phyloP scores from a whole-genome alignment of 2,888 invertebrate species.

The Nipponacmea schrenckii region DNA sequence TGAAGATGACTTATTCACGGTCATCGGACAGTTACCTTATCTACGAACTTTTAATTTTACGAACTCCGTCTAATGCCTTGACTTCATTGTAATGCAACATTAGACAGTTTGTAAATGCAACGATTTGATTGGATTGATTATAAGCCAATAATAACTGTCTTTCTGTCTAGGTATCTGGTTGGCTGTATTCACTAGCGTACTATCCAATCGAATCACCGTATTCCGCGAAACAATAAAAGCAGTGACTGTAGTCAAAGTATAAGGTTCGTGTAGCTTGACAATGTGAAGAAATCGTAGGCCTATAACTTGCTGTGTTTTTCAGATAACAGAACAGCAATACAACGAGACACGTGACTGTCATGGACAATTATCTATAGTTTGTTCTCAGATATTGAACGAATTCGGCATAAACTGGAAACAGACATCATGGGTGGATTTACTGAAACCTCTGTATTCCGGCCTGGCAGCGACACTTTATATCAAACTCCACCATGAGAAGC shows the following conservation, averaged over 20 bases:
- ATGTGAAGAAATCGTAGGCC: no score
- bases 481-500: background rate
- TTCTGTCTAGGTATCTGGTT: no score
- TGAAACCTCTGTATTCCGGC: conserved; percentile 32
- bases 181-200: no score
- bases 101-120: no score
- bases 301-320: background rate
- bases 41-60: no score
- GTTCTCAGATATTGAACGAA: conserved; percentile 12
- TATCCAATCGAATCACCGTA: background rate
- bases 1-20: no score
- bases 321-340: conserved; percentile 21
- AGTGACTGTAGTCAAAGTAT: background rate
- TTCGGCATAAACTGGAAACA: conserved; percentile 25
- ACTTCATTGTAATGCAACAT: no score
- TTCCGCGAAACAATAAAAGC: background rate
- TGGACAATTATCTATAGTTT: background rate
- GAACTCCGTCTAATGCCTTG: no score
- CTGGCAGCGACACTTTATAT: conserved; percentile 26
- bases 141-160: no score
- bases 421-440: conserved; percentile 26
- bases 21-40: no score
- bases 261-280: no score
- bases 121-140: no score
- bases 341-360: conserved; percentile 16